phyloP scores from a whole-genome alignment of 1,140 invertebrate genomes.

The Bathynomus jamesi region DNA sequence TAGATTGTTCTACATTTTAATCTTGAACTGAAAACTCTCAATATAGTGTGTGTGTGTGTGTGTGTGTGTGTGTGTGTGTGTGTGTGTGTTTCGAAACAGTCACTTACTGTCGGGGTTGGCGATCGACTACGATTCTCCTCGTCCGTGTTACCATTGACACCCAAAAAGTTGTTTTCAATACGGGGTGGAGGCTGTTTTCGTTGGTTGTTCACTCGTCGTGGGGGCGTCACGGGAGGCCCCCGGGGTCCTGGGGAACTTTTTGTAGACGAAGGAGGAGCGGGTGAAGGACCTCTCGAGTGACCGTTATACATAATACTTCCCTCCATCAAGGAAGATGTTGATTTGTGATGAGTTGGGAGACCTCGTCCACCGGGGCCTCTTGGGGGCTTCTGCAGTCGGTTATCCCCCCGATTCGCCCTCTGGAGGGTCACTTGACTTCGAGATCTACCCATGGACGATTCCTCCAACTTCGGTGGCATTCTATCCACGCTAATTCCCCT shows the following conservation, averaged over 20 bases:
- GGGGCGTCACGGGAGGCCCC: conserved; percentile 9
- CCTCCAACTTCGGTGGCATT: conserved; percentile 12
- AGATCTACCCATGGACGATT: conserved; percentile 8
- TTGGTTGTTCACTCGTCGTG: conserved; percentile 15
- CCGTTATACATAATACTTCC: conserved; percentile 26
- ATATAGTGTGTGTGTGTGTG: no score
- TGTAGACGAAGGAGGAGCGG: conserved; percentile 21
- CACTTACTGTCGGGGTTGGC: neutral
- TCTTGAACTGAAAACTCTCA: no score
- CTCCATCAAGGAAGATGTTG: conserved; percentile 27
- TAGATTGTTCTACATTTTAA: no score
- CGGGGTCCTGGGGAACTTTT: neutral
- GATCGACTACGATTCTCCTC: neutral
- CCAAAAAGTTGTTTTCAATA: neutral
- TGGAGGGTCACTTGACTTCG: conserved; percentile 28
- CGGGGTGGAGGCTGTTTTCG: conserved; percentile 5
- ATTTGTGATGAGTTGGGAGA: conserved; percentile 14
- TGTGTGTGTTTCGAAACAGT: no score
- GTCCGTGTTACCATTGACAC: neutral
- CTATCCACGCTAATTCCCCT: conserved; percentile 21
- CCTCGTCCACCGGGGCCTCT: neutral
- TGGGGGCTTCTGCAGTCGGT: neutral
- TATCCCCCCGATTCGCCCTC: conserved; percentile 5
- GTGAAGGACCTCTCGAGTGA: conserved; percentile 35
- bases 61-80: no score